Percentiles rank a stretch among this genome's conserved stretches.
These are phyloP conservation scores for Alviniconcha strummeri DNA, from an alignment of 2,888 invertebrate genomes.

Conservation along the genomic window DNA sequence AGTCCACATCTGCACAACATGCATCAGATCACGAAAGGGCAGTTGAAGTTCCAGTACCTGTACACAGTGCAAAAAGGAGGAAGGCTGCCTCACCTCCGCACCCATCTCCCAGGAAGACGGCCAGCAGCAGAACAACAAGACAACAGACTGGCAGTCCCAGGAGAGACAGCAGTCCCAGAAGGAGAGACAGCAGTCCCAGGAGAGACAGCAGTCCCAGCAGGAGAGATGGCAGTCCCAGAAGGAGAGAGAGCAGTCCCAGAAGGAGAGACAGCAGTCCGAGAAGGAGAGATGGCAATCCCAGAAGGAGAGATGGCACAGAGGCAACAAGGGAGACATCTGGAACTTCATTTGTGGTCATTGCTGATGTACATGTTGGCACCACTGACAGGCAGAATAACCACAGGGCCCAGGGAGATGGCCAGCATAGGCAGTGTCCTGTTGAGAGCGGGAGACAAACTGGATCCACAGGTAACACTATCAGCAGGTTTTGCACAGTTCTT, in stretches of 20 bases:
- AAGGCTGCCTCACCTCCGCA: background rate
- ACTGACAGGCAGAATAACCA: background rate
- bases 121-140: background rate
- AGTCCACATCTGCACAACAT: background rate
- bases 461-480: background rate
- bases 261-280: too few species aligned
- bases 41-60: background rate
- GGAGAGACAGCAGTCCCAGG: too few species aligned
- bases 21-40: background rate
- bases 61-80: background rate
- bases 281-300: too few species aligned
- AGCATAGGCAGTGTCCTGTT: background rate
- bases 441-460: background rate
- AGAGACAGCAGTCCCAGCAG: too few species aligned
- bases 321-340: background rate
- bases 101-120: background rate
- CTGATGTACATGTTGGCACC: slow-evolving; percentile 38
- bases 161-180: background rate
- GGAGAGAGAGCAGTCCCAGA: too few species aligned
- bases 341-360: slow-evolving; percentile 34
- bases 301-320: background rate
- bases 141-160: background rate
- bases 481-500: too few species aligned
- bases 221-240: too few species aligned
- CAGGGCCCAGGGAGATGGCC: background rate